Evolutionary conservation across 2,888 invertebrate genomes (phyloP), one percentile per base, ranked within the genome.

Genomic region (Schizaphis graminum): DNA sequence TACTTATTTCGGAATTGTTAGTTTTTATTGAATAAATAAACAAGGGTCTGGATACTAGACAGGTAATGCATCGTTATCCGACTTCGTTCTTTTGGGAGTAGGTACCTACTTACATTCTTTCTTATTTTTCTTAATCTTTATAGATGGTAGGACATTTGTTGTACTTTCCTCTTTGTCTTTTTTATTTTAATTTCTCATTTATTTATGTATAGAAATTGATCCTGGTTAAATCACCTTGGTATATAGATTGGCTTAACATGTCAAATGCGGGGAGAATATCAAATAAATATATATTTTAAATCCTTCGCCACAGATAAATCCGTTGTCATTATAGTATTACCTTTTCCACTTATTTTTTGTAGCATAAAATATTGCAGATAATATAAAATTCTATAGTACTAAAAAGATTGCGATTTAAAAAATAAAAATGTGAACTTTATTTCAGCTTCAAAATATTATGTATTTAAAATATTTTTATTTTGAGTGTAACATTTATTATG

Each of bases 261-360:
- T 84, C 77, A 49, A 84, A 53, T 53, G 26, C 28, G 84, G 44
- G 3, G n/a, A 91, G 53, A 84, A 53, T 84, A 84, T 53, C 67
- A 47, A 91, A 84, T 91, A 90, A 90, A 61, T 90, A 67, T 61
- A 28, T 67, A 67, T 67, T 90, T 47, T 8, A 90, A 90, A 89
- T 89, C 89, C 89, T 89, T 61, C 47, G 57, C 44, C 49, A 10
- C 47, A 24, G 8, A 47, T 47, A 67, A 90, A 67, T 90, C 61
- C 24, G 11, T 90, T 47, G 57, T 90, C 89, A 90, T 90, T 90
- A 49, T n/a, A 44, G 90, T 47, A 57, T 89, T 61, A 61, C 21
- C 44, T 44, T 89, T 61, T 28, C 56, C 57, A 13, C 44, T 61
- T n/a, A 35, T 35, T 56, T 47, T 47, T 21, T 44, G 7, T 10